Evolutionary conservation across 2,888 invertebrate species (phyloP), one percentile per base, ranked within the genome.

Genomic region (Synanthedon myopaeformis): DNA sequence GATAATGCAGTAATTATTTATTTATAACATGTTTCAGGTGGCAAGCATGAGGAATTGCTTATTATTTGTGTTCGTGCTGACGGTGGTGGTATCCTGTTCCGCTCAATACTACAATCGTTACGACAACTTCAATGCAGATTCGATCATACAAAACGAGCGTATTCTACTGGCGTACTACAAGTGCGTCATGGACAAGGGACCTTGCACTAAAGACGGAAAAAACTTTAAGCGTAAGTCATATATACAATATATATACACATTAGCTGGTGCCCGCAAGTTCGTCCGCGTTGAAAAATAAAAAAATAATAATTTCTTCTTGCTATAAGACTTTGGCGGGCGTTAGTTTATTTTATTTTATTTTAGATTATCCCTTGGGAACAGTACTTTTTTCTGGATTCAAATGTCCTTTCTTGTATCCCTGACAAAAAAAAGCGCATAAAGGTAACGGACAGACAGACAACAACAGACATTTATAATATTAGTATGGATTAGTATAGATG

Each of bases 111-210:
- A 59, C 57, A 81, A 81, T 62, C 72, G 79, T 51, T 85, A 85
- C 50, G 85, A 87, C 56, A 86, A 85, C 69, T 83, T 84, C 66
- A 86, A 87, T 55, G 72, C 84, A 0, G 85, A 87, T 56, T 79
- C 82, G 41, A 79, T 87, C 56, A 77, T 87, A 41, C 80, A 80
- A 57, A 87, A 86, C 55, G 87, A 87, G 48, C 72, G 86, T 53
- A 81, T 86, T n/a, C 69, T 87, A 0, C 72, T 86, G 1, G 85
- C 84, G 0, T 87, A 87, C 58, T 87, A 85, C 71, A 87, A 84
- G 57, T 87, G 87, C 55, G 84, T 87, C 51, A 87, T 87, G 87
- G 86, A 87, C 54, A 86, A 82, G 49, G 87, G 87, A 41, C 87
- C 87, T 1, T 87, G 86, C 56, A 87, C 84, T 5, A 85, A 84